A percentile compares a stretch with the other conserved stretches of the same genome.
Conservation (phyloP, 2,888 invertebrate genomes). For the Phorcus lineatus region DNA sequence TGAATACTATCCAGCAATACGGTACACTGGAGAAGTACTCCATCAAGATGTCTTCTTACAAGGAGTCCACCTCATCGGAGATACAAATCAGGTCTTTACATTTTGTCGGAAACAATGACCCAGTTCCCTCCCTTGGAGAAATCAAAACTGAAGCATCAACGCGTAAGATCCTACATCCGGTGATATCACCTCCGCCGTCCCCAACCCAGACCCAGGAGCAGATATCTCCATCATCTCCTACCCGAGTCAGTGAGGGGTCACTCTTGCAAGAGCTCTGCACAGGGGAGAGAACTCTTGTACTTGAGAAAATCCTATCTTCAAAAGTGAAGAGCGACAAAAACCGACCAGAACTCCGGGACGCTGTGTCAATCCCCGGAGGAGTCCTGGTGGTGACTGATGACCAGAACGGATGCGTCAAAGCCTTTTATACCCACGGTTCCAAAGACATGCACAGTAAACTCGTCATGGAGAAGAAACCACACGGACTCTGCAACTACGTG, state of each 20-base stretch:
- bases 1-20: background rate
- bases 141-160: background rate
- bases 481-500: background rate
- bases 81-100: background rate
- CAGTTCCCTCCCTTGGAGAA: background rate
- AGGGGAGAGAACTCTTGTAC: background rate
- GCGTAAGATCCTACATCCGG: background rate
- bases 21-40: background rate
- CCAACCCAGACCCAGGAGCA: background rate
- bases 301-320: background rate
- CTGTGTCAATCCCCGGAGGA: background rate
- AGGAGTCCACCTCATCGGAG: background rate
- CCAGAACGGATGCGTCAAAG: background rate
- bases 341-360: background rate
- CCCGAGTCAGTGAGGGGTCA: background rate
- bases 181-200: background rate
- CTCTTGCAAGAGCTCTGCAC: background rate
- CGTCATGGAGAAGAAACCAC: background rate
- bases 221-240: background rate
- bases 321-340: background rate
- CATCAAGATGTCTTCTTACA: background rate
- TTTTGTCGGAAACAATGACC: background rate
- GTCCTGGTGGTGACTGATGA: slow-evolving; percentile 11
- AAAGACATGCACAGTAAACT: background rate
- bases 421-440: slow-evolving; percentile 6